Evolutionary conservation across 2,113 vertebrate genomes (phyloP).

Genomic region (Boulengerochromis microlepis): DNA sequence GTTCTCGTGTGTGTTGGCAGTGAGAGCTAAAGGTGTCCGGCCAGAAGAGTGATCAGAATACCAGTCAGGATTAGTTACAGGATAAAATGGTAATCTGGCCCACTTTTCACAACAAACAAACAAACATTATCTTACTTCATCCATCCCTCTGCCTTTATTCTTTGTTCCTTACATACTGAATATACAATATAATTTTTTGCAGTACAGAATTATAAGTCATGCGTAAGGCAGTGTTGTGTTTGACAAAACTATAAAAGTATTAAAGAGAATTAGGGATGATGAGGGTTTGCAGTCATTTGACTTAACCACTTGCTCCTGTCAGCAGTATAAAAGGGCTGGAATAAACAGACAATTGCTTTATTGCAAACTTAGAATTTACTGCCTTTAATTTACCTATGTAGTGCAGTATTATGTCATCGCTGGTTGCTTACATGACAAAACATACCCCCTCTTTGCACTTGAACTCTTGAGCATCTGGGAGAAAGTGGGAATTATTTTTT

Average conservation of each 20-base stretch:
- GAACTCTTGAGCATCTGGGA: neutral
- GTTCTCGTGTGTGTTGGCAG: neutral
- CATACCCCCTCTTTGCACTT: neutral
- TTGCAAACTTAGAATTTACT: neutral
- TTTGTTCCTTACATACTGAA: neutral
- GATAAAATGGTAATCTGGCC: slow-evolving; percentile 25
- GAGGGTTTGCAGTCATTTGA: neutral
- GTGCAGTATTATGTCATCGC: neutral
- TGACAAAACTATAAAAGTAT: neutral
- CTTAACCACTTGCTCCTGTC: neutral
- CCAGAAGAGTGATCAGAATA: slow-evolving; percentile 53
- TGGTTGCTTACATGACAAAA: neutral
- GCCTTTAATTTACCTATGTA: neutral
- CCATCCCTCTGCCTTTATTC: neutral
- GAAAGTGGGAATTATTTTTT: neutral
- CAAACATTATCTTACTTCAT: neutral
- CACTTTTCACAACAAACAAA: slow-evolving; percentile 29
- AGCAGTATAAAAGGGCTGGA: neutral
- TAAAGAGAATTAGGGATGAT: neutral
- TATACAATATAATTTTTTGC: neutral
- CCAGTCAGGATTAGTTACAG: slow-evolving; percentile 48
- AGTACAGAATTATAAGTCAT: neutral
- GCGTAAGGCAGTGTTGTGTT: neutral
- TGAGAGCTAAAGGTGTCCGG: neutral
- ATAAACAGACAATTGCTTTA: neutral